Conservation (phyloP, 2,888 invertebrate species). For the Halictus ligatus region DNA sequence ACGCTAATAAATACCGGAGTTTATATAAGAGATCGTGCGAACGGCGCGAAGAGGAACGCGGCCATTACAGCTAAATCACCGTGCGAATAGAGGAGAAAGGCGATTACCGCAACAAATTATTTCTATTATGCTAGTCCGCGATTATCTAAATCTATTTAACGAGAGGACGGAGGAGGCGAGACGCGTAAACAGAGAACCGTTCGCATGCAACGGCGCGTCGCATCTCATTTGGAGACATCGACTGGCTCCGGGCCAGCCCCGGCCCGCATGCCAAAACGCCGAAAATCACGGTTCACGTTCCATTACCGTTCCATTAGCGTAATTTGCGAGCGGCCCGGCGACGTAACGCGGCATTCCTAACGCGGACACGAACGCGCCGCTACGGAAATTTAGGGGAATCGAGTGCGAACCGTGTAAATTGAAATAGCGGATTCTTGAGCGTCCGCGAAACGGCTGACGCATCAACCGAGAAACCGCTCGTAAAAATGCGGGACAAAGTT, state of each 20-base stretch:
- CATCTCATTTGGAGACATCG: slow-evolving; percentile 25
- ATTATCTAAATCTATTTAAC: slow-evolving; percentile 7
- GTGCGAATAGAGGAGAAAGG: not conserved
- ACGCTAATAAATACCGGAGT: not conserved
- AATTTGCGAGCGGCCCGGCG: slow-evolving; percentile 33
- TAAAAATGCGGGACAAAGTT: slow-evolving; percentile 19
- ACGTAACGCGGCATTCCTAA: slow-evolving; percentile 31
- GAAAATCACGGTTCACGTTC: slow-evolving; percentile 48
- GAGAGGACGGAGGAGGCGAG: not conserved
- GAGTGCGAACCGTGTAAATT: not conserved
- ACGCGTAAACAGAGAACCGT: slow-evolving; percentile 34
- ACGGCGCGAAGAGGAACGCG: not conserved
- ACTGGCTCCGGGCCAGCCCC: slow-evolving; percentile 36
- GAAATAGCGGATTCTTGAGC: not conserved
- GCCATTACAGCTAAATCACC: not conserved
- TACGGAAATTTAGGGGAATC: slow-evolving; percentile 1
- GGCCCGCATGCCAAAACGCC: slow-evolving; percentile 33
- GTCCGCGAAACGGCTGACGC: not conserved
- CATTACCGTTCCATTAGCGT: slow-evolving; percentile 60
- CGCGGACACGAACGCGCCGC: not conserved
- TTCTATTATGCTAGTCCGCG: not conserved
- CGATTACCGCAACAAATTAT: not conserved
- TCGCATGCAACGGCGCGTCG: slow-evolving; percentile 7
- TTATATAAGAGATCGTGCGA: slow-evolving; percentile 2
- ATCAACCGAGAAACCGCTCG: not conserved